phyloP scores from a whole-genome alignment of 2,113 vertebrate species.

The Otolemur garnettii region DNA sequence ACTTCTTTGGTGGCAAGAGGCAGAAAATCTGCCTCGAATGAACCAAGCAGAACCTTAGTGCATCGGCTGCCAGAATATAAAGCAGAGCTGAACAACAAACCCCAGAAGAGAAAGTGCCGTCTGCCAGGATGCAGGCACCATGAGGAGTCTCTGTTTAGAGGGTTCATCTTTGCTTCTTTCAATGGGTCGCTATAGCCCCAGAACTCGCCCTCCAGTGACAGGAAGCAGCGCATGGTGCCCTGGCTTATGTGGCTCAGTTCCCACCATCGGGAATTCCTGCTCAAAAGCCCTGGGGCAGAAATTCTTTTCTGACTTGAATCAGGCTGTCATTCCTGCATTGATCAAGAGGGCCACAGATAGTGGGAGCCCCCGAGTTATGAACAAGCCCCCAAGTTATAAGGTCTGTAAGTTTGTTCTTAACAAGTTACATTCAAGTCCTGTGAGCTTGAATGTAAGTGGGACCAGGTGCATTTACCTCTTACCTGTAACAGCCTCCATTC shows the following conservation, averaged over 20 bases:
- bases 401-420: no score
- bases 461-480: no score
- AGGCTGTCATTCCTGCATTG: neutral
- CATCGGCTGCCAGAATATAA: neutral
- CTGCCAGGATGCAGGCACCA: neutral
- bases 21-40: neutral
- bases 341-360: no score
- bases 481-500: no score
- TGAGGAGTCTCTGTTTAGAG: neutral
- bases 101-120: fast-evolving
- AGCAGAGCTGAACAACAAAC: neutral
- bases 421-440: no score
- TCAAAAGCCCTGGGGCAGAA: neutral
- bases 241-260: neutral
- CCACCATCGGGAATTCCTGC: neutral
- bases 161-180: neutral
- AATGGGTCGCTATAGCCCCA: fast-evolving
- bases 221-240: fast-evolving
- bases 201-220: neutral
- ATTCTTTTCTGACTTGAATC: neutral
- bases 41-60: neutral
- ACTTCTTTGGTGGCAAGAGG: neutral
- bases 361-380: no score
- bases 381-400: no score
- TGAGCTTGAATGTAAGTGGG: no score